Evolutionary conservation across 2,113 vertebrate genomes (phyloP), one percentile per base, ranked within the genome.

Genomic region (Taxidea taxus): DNA sequence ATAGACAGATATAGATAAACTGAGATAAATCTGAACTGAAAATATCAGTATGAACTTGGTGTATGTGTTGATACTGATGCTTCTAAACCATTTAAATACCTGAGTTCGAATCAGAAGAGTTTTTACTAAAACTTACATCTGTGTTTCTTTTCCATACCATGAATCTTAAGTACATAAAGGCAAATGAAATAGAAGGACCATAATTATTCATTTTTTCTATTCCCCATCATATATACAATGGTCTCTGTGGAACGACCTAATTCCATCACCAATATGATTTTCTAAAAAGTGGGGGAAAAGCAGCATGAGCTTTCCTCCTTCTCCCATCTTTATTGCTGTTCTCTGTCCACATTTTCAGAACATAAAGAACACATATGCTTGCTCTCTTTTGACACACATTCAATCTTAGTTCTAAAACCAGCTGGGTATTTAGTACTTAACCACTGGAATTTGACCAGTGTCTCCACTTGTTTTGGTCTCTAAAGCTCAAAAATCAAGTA

Each of bases 51-150:
- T 93, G 13, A 95, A 93, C 10, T 75, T 85, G 58, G 9, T 58
- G 6, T 87, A 27, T 56, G 13, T 66, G 34, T 66, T 92, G 18
- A 70, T 56, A 66, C 18, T 74, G 60, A 87, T 81, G 56, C 18
- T 92, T 96, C 23, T 62, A 90, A 90, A 75, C 88, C 44, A n/a
- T n/a, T n/a, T n/a, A 97, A 87, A 91, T 93, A 58, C 9, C 51
- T 91, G 31, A 87, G 86, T 51, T 94, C 93, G 15, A 84, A 62
- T 64, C 87, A 7, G 34, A 95, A 87, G 31, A 85, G 7, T 25
- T 44, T 75, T 98, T 90, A 74, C n/a, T 96, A 82, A 94, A 93
- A 82, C 23, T 47, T 78, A 15, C 3, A 85, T 66, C 9, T 58
- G 3, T 88, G n/a, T 44, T 15, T 91, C 68, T 58, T 39, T 83